Evolutionary conservation across 2,888 invertebrate genomes (phyloP), one percentile per base, ranked within the genome.

Genomic region (Leptura quadrifasciata): DNA sequence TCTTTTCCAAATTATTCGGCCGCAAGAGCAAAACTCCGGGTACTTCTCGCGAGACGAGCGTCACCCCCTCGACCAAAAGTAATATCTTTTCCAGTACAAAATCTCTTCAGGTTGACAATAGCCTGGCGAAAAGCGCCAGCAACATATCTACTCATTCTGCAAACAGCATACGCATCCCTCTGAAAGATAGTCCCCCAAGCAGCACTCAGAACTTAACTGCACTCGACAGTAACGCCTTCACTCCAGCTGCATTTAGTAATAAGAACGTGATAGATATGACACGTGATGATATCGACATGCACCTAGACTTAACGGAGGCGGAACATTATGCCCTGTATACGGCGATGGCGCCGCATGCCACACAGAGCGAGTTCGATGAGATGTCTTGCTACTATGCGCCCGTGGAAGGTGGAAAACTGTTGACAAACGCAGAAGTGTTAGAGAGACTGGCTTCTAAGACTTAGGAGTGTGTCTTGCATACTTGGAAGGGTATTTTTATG

Each of bases 301-400:
- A 93, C 74, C 88, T 94, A 58, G 96, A 95, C 82, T 89, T 96
- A 35, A 96, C 96, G 0, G 96, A 96, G 82, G 96, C 96, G 0
- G 97, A 97, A 85, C 95, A 96, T 86, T 96, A 95, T 88, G 96
- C 96, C 39, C 88, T 97, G 76, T 97, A 97, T 83, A 96, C 96
- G 84, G 94, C 95, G 71, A 93, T 96, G 86, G 96, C 96, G 12
- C 96, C 96, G 0, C 94, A 94, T 86, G 96, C 96, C 20, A 96
- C 96, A 0, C 94, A 92, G 27, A 96, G 96, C 10, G 96, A 97
- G 88, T 96, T 96, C 86, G 97, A 97, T 81, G 97, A 97, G 84
- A 94, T 94, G 85, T 96, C 96, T 60, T 95, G 95, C 88, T 96
- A 96, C 87, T 96, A 96, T 86, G 94, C 96, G 47, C 94, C 95